Percentiles rank a stretch among this genome's conserved stretches.
Conservation (phyloP, 2,113 vertebrate genomes). For the Cyanoliseus patagonus region DNA sequence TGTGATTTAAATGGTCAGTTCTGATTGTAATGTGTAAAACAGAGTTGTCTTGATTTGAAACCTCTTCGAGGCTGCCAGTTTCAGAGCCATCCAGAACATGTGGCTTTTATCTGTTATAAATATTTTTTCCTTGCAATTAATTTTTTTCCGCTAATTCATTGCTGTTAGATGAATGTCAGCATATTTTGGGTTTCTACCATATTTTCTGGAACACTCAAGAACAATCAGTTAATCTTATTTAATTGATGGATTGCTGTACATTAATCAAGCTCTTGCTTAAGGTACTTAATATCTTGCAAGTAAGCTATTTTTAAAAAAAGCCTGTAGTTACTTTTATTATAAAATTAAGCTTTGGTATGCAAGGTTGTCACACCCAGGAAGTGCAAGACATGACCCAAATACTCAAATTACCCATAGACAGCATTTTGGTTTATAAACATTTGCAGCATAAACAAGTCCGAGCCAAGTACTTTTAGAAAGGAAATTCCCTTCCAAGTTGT, state of each 20-base stretch:
- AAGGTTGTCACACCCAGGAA: not conserved
- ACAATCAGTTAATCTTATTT: not conserved
- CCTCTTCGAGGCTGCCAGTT: not conserved
- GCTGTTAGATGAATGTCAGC: not conserved
- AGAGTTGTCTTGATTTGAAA: not conserved
- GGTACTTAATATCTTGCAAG: not conserved
- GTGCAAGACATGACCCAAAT: not conserved
- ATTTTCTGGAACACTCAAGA: not conserved
- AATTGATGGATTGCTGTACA: constrained; percentile 8
- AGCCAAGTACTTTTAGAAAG: not conserved
- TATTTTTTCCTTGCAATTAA: not conserved
- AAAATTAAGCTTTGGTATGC: not conserved
- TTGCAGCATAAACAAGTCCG: not conserved
- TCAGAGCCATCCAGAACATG: not conserved
- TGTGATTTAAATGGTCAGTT: not conserved
- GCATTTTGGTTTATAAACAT: not conserved
- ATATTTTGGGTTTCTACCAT: not conserved
- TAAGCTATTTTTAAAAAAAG: not conserved
- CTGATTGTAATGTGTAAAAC: not conserved
- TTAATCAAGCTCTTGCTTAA: constrained; percentile 18
- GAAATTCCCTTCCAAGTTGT: not conserved
- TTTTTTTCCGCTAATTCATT: not conserved
- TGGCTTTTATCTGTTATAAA: not conserved
- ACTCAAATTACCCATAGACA: not conserved
- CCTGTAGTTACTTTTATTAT: not conserved